A percentile compares a stretch with the other conserved stretches of the same genome.
Evolutionary conservation across 2,888 invertebrate genomes (phyloP).

Genomic region (Eilema griseolum): DNA sequence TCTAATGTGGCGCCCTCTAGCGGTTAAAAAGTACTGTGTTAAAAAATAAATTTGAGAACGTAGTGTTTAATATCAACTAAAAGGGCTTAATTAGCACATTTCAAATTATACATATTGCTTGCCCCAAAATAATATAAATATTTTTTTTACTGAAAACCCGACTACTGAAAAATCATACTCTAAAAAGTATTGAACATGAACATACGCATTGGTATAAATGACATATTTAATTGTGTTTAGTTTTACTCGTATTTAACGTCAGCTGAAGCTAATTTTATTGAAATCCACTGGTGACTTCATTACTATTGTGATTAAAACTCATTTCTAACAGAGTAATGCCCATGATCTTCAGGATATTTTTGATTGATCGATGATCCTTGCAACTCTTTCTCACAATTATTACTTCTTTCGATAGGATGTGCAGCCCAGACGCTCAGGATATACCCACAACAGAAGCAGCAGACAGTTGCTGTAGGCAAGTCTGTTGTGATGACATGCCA

Average conservation of each 20-base stretch:
- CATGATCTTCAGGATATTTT: neutral
- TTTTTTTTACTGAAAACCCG: too few relatives aligned
- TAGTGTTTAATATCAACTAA: too few relatives aligned
- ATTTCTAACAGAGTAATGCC: neutral
- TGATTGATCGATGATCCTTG: neutral
- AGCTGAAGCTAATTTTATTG: neutral
- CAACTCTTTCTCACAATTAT: neutral
- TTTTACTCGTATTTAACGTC: neutral
- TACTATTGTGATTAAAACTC: neutral
- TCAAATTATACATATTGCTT: too few relatives aligned
- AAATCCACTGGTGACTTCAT: neutral
- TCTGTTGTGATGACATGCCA: conserved; percentile 93
- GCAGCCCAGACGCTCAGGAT: conserved; percentile 88
- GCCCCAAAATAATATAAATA: too few relatives aligned
- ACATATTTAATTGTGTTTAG: neutral
- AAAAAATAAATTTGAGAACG: too few relatives aligned
- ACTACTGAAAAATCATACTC: too few relatives aligned
- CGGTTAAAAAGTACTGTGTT: too few relatives aligned
- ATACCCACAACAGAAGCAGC: conserved; percentile 89
- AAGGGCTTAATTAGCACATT: too few relatives aligned
- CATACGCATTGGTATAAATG: neutral
- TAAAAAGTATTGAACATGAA: too few relatives aligned
- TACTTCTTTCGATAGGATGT: conserved; percentile 69
- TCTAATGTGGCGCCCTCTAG: too few relatives aligned
- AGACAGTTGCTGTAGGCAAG: conserved; percentile 91